Base-by-base conservation (phyloP, 2,797 vertebrate genomes). In the Acestrorhynchus altus region DNA sequence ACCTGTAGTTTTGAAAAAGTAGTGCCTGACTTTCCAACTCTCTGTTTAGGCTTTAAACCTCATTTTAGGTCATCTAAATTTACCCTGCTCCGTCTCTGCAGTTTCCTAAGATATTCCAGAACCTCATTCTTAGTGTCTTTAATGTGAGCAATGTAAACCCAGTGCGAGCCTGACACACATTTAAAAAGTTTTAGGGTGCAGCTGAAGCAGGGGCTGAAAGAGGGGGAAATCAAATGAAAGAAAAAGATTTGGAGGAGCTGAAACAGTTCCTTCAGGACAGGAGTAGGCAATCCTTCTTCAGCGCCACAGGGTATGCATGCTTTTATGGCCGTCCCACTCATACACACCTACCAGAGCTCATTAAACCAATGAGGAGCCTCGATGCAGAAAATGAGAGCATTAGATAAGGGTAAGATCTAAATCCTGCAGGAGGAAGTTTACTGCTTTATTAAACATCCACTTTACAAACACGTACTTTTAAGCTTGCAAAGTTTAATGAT, bases 231-330 rank as follows among this genome's bases (percentile, higher is more conserved):
- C 10, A 60, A 35, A 60, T 59, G 31, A 59, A 59, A 59, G 31
- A 35, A n/a, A 56, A 35, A 56, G 57, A 64, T 74, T 63, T 64
- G 20, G 26, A 22, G 20, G 26, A 22, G 39, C 24, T 31, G 40
- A 56, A 54, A 47, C 28, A 9, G 65, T 64, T 44, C 39, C 61
- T 64, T 42, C n/a, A 22, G 61, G 65, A 57, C 40, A 59, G 31
- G 24, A 24, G 42, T 24, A 47, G 52, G 24, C 63, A 57, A 24
- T 57, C 28, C 46, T 24, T 10, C 16, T 69, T 40, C 20, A 35
- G 20, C 60, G 54, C 54, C 54, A 59, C 66, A 76, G 52, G 65
- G 65, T 46, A 60, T 40, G 44, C 47, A 42, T 4, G 22, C 28
- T 49, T 24, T 10, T 24, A 20, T 44, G 20, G 11, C 22, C n/a